Percentiles rank a stretch among this genome's conserved stretches.
phyloP scores from a whole-genome alignment of 1,140 invertebrate species.

The Drosophila kepulauana region DNA sequence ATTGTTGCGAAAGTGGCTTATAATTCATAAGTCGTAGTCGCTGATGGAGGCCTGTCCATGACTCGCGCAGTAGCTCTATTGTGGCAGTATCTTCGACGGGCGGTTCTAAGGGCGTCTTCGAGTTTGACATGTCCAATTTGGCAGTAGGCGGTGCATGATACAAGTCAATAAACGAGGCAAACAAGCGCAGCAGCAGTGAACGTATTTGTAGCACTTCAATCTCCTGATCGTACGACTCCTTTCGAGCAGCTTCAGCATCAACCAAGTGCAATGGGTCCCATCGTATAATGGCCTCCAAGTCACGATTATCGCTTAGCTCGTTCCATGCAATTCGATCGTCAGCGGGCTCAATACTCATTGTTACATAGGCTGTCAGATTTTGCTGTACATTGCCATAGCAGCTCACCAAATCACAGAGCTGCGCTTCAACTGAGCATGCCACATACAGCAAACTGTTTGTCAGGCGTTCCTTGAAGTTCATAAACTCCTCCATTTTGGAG shows the following conservation, averaged over 20 bases:
- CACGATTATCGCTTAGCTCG: conserved; percentile 87
- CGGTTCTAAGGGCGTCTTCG: conserved; percentile 8
- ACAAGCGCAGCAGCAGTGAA: conserved; percentile 68
- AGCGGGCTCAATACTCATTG: conserved; percentile 85
- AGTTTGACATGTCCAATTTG: conserved; percentile 34
- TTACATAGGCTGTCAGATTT: conserved; percentile 72
- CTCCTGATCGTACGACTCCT: conserved; percentile 82
- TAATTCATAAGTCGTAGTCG: conserved; percentile 76
- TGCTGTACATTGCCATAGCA: conserved; percentile 75
- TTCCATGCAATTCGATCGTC: conserved; percentile 86
- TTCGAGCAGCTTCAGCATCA: conserved; percentile 59
- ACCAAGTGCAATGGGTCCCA: conserved; percentile 86
- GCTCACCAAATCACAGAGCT: conserved; percentile 90
- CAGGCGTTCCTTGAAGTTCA: conserved; percentile 92
- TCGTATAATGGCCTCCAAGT: conserved; percentile 87
- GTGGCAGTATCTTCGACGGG: conserved; percentile 51
- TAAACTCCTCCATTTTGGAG: conserved; percentile 95
- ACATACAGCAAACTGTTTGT: conserved; percentile 94
- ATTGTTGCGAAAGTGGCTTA: conserved; percentile 77
- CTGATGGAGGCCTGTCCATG: conserved; percentile 76
- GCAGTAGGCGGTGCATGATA: conserved; percentile 57
- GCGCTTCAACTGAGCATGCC: conserved; percentile 91
- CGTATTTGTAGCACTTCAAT: conserved; percentile 78
- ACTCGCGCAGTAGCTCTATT: conserved; percentile 68
- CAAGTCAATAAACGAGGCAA: conserved; percentile 78